These are phyloP conservation scores for Limnephilus marmoratus DNA, from an alignment of 2,888 invertebrate genomes.

Conservation along the genomic window DNA sequence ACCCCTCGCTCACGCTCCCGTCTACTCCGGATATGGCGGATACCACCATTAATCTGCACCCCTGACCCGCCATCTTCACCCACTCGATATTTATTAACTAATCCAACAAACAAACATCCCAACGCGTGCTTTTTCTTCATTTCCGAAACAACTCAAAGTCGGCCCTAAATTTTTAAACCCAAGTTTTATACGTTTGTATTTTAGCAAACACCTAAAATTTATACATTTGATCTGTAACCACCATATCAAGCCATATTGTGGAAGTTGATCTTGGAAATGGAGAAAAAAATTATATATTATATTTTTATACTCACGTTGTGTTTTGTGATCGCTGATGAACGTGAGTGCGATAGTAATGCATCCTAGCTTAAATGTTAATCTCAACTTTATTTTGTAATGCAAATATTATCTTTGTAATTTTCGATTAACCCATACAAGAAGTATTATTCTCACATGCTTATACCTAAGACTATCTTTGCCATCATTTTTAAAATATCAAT, in stretches of 20 bases:
- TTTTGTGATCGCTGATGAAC: slow-evolving; percentile 37
- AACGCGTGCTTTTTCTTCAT: slow-evolving; percentile 32
- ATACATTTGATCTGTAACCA: not conserved
- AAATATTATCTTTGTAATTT: not conserved
- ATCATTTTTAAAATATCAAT: not conserved
- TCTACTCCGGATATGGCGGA: slow-evolving; percentile 70
- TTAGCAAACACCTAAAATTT: not conserved
- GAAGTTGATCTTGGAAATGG: not conserved
- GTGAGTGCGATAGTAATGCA: not conserved
- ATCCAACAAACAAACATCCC: slow-evolving; percentile 48
- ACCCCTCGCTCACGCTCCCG: slow-evolving; percentile 66
- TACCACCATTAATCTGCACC: slow-evolving; percentile 52
- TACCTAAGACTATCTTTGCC: not conserved
- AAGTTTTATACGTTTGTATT: not conserved
- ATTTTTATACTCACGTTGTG: slow-evolving; percentile 16
- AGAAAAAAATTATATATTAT: not conserved
- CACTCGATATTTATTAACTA: slow-evolving; percentile 43
- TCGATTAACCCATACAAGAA: not conserved
- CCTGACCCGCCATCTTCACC: not conserved
- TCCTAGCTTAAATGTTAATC: not conserved
- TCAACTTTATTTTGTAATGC: not conserved
- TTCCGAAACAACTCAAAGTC: not conserved
- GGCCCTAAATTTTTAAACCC: not conserved
- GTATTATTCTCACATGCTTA: not conserved
- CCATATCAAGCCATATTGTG: not conserved